Evolutionary conservation across 1,140 invertebrate species (phyloP), one percentile per base, ranked within the genome.

Genomic region (Kradibia gibbosae): DNA sequence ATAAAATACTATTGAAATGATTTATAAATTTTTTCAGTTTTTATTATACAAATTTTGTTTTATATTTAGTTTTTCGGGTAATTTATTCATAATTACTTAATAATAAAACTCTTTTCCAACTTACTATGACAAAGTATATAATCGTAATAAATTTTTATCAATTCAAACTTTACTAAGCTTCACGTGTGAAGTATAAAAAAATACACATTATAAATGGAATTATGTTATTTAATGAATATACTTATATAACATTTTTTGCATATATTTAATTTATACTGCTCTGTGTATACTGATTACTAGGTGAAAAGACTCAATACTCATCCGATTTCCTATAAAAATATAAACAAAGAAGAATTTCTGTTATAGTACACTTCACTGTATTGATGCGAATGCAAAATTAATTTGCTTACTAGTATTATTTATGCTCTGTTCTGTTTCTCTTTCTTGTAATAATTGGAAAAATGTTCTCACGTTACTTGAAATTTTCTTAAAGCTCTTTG

Each of bases 311-410:
- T 31, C 55, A 60, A 60, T 57, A 57, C 25, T 0, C 3, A 31
- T 60, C 60, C 36, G 28, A 62, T 48, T 34, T 36, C 39, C 62
- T 39, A 62, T 45, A 45, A 45, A 28, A 25, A 76, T 28, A 22
- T 31, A 62, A 62, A 60, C 55, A 76, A 42, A 60, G 55, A 62
- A 76, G 28, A 60, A 17, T 76, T 76, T 60, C 5, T 55, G 28
- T 62, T 62, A 48, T 11, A 62, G 22, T 60, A 62, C 36, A 20
- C 28, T 76, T 55, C 34, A n/a, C 10, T 72, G 7, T 31, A 72
- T 72, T 48, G 70, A 72, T 45, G 45, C 25, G 50, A 8, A 13
- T 25, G 70, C 17, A 36, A n/a, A 5, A 67, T 39, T 8, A 5
- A 34, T 67, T 67, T 67, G 34, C 31, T 39, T 3, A 5, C 34